Conservation (phyloP, 1,140 invertebrate species). For the Aphelinus certus region DNA sequence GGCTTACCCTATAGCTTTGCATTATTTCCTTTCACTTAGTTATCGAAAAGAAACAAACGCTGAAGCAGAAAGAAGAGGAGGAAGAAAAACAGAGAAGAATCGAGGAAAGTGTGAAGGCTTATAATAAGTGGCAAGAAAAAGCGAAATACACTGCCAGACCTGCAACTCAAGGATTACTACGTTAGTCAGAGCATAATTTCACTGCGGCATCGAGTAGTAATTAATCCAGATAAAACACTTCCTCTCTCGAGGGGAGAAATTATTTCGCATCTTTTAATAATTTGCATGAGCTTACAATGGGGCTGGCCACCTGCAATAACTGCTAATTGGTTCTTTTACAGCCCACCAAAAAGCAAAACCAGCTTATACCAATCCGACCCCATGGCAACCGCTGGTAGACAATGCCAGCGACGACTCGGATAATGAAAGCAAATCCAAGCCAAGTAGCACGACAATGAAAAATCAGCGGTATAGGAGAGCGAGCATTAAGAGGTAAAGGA, state of each 20-base stretch:
- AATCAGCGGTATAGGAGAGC: conserved; percentile 23
- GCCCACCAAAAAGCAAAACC: conserved; percentile 60
- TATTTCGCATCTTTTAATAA: background rate
- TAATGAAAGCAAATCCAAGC: background rate
- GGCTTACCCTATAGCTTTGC: background rate
- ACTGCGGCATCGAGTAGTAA: background rate
- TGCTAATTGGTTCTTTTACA: conserved; percentile 34
- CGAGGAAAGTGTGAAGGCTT: conserved; percentile 54
- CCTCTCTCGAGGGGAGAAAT: background rate
- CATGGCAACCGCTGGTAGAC: conserved; percentile 54
- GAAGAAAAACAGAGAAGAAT: conserved; percentile 44
- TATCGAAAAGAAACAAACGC: conserved; percentile 44
- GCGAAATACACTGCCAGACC: conserved; percentile 57
- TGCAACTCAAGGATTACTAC: conserved; percentile 59
- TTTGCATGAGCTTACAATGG: no score
- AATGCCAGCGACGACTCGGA: conserved; percentile 33
- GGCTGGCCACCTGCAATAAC: no score
- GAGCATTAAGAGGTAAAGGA: conserved; percentile 4
- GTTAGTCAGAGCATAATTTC: conserved; percentile 46
- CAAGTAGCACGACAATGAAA: background rate
- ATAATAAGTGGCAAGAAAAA: conserved; percentile 56
- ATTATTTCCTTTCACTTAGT: conserved; percentile 34
- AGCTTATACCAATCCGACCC: conserved; percentile 57
- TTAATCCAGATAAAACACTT: background rate
- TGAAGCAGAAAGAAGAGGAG: conserved; percentile 46